Conservation (phyloP, 2,888 invertebrate genomes). For the Dioctria rufipes region DNA sequence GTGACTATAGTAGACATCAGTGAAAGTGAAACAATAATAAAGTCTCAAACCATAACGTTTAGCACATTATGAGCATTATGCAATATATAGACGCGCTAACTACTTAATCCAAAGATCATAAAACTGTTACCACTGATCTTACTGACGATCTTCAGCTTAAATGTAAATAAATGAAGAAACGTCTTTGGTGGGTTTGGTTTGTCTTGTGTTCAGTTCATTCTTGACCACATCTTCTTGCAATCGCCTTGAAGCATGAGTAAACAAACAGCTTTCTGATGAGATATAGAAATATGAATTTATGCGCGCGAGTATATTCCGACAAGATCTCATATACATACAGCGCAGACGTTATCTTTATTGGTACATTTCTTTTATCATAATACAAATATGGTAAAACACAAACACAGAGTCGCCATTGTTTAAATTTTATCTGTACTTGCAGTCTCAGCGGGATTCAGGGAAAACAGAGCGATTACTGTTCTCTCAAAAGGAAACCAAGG, state of each 20-base stretch:
- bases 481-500: background rate
- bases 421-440: background rate
- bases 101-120: conserved; percentile 1
- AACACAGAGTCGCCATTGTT: conserved; percentile 3
- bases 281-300: too few relatives aligned
- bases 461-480: conserved; percentile 4
- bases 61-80: background rate
- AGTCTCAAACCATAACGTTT: background rate
- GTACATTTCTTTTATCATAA: background rate
- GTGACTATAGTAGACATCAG: background rate
- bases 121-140: background rate
- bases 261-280: too few relatives aligned
- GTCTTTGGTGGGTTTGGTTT: too few relatives aligned
- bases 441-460: background rate
- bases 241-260: too few relatives aligned
- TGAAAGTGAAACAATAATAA: background rate
- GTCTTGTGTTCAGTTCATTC: too few relatives aligned
- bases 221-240: too few relatives aligned
- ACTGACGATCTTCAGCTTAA: too few relatives aligned
- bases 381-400: background rate
- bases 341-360: background rate
- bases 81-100: background rate
- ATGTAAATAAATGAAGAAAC: too few relatives aligned
- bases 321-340: background rate
- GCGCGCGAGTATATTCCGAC: too few relatives aligned